Evolutionary conservation across 2,888 invertebrate species (phyloP).

Genomic region (Catonia carolina): DNA sequence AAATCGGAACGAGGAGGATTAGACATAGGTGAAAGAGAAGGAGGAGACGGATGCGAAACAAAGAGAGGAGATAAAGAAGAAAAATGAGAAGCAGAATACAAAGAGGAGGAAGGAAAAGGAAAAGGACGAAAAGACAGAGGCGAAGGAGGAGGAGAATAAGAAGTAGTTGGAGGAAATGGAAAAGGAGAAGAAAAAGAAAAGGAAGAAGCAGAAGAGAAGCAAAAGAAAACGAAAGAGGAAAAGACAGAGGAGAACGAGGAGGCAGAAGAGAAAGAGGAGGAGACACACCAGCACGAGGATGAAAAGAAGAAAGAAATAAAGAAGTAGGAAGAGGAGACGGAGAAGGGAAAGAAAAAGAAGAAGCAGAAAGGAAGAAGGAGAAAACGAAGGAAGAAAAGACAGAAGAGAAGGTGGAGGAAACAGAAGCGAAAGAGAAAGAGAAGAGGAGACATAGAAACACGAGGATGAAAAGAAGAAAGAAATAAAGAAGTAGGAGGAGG

Average conservation of each 20-base stretch:
- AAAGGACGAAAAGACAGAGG: not conserved
- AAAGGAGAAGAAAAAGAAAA: not conserved
- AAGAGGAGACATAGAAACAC: constrained; percentile 5
- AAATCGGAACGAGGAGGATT: not conserved
- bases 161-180: too few relatives aligned
- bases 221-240: constrained; percentile 32
- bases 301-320: constrained; percentile 60
- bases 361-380: constrained; percentile 4
- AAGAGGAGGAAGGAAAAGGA: not conserved
- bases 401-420: not conserved
- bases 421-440: not conserved
- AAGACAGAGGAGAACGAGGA: constrained; percentile 65
- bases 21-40: not conserved
- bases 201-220: constrained; percentile 7
- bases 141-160: too few relatives aligned
- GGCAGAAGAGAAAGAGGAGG: constrained; percentile 58
- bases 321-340: constrained; percentile 18
- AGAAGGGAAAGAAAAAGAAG: constrained; percentile 14
- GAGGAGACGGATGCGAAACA: not conserved
- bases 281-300: constrained; percentile 58
- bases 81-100: not conserved
- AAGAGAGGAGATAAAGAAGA: not conserved
- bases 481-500: not conserved
- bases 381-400: constrained; percentile 1
- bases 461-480: not conserved